Percentiles rank a stretch among this genome's conserved stretches.
phyloP scores from a whole-genome alignment of 2,888 invertebrate species.

The Xestia c-nigrum region DNA sequence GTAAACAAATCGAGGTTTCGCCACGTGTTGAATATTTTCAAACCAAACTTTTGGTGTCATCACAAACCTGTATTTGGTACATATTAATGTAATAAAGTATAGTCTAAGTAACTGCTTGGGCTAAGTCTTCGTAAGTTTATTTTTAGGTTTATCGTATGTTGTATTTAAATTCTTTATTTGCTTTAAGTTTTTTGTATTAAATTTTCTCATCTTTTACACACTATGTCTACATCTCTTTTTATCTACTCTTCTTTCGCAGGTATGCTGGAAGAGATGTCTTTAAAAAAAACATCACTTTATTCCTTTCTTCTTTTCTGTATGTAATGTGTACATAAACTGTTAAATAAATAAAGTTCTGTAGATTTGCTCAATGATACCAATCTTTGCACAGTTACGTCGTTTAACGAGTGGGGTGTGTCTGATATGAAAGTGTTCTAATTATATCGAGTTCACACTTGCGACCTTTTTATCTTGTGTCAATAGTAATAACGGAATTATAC shows the following conservation, averaged over 20 bases:
- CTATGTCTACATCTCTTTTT: too few species aligned
- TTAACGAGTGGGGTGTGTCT: slow-evolving; percentile 67
- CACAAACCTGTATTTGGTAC: slow-evolving; percentile 10
- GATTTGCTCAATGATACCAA: slow-evolving; percentile 39
- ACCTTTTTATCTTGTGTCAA: slow-evolving; percentile 65
- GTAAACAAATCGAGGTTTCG: not conserved
- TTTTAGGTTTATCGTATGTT: too few species aligned
- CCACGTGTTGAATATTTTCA: not conserved
- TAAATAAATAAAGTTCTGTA: slow-evolving; percentile 14
- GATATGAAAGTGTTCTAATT: slow-evolving; percentile 55
- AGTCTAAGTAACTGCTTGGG: too few species aligned
- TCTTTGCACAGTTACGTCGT: slow-evolving; percentile 51
- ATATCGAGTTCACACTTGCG: slow-evolving; percentile 50
- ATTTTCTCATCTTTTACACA: too few species aligned
- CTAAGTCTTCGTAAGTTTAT: too few species aligned
- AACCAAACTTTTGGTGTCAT: not conserved
- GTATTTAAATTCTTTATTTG: too few species aligned
- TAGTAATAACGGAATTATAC: slow-evolving; percentile 62
- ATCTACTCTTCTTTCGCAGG: too few species aligned
- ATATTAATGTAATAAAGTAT: slow-evolving; percentile 1
- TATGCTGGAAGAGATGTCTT: too few species aligned
- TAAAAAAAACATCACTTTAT: too few species aligned
- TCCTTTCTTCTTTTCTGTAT: too few species aligned
- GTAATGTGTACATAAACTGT: too few species aligned
- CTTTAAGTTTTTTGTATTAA: too few species aligned